Evolutionary conservation across 2,113 vertebrate genomes (phyloP).

Genomic region (Psammodynastes pulverulentus): DNA sequence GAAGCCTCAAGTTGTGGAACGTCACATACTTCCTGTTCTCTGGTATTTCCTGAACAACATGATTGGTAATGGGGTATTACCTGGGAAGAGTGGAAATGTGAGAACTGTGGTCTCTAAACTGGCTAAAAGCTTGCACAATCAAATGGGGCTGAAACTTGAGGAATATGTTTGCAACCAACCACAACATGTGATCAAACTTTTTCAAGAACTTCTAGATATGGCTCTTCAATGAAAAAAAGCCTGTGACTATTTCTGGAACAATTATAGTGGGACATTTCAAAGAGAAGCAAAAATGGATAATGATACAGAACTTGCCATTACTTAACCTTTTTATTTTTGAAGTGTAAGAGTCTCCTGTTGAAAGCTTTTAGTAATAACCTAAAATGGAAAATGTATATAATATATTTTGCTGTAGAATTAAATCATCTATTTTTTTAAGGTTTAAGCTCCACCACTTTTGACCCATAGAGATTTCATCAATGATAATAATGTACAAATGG

Average conservation of each 20-base stretch:
- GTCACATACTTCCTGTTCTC: slow-evolving; percentile 55
- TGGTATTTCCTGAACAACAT: slow-evolving; percentile 67
- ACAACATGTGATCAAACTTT: slow-evolving; percentile 14
- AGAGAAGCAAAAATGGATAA: neutral
- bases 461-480: slow-evolving; percentile 15
- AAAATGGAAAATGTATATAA: slow-evolving; percentile 11
- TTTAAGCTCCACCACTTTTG: slow-evolving; percentile 33
- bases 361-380: slow-evolving; percentile 11
- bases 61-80: slow-evolving; percentile 5
- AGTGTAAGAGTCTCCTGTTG: neutral
- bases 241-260: neutral
- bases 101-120: slow-evolving; percentile 33
- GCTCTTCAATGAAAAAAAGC: neutral
- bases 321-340: slow-evolving; percentile 32
- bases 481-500: neutral
- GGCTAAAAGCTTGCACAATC: slow-evolving; percentile 37
- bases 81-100: neutral
- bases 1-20: slow-evolving; percentile 54
- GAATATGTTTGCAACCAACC: slow-evolving; percentile 45
- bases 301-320: neutral
- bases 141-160: slow-evolving; percentile 63
- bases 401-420: slow-evolving; percentile 56
- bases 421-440: slow-evolving; percentile 56
- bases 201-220: slow-evolving; percentile 47
- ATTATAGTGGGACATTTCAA: neutral